Evolutionary conservation across 2,888 invertebrate species (phyloP), one percentile per base, ranked within the genome.

Genomic region (Octonoba sinensis): DNA sequence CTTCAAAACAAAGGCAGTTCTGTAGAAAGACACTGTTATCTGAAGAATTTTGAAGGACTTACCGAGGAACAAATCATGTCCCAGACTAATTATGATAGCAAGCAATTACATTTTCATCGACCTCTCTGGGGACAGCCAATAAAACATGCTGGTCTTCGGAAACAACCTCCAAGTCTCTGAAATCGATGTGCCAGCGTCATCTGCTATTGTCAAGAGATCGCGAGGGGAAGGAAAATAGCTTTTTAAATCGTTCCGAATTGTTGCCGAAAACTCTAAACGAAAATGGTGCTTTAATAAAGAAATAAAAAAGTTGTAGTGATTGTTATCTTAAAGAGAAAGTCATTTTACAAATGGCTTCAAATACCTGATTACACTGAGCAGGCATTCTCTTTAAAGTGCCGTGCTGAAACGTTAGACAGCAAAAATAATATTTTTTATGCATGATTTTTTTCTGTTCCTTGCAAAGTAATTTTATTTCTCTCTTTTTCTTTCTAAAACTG

Each of bases 231-330:
- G 47, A 49, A 49, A 36, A 36, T 36, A 36, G 36, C 36, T 49
- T 49, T 65, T 46, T 65, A 65, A 65, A 65, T 65, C 65, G 46
- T 65, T 46, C 49, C 22, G 49, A 65, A 49, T 36, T 15, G 65
- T 49, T 22, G 49, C 65, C 20, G 54, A 54, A 54, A 54, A 54
- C n/a, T 20, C 54, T 8, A 54, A 20, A 54, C 20, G 54, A 54
- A 54, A 54, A 18, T 36, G 36, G 36, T 36, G 36, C 36, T 36
- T 36, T 36, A 36, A 36, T 36, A 36, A 36, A 8, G 8, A 8
- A 36, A 36, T 4, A 36, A 36, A 36, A 36, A 36, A 36, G 36
- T 36, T 36, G 8, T 11, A 36, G 36, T 36, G 36, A 36, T 54
- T 20, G 16, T 20, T 54, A 54, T 54, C 54, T 54, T 54, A 54